Conservation (phyloP, 2,888 invertebrate species). For the Lingula anatina region DNA sequence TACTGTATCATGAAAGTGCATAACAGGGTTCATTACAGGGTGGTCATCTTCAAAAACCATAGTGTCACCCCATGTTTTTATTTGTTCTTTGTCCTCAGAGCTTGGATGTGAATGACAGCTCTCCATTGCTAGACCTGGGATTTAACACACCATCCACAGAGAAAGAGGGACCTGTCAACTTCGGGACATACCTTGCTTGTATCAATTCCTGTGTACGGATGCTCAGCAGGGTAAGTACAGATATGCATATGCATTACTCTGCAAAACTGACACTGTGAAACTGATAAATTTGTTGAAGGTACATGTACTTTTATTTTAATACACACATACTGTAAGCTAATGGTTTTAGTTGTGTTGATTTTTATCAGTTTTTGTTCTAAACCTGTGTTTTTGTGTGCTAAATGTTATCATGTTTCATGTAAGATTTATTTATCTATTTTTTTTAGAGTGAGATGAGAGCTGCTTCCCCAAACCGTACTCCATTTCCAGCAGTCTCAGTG, state of each 20-base stretch:
- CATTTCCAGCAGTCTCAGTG: too few species aligned
- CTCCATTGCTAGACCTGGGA: constrained; percentile 41
- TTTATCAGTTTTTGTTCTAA: background rate
- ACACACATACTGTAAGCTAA: background rate
- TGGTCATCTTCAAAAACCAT: too few species aligned
- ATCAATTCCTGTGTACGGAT: constrained; percentile 43
- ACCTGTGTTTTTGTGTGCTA: background rate
- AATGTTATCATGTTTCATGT: background rate
- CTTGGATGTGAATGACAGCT: constrained; percentile 47
- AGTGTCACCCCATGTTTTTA: too few species aligned
- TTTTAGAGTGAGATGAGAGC: constrained; percentile 11
- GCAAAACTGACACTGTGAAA: too few species aligned
- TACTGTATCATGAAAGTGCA: too few species aligned
- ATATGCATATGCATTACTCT: too few species aligned
- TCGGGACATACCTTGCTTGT: constrained; percentile 50
- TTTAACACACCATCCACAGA: constrained; percentile 50
- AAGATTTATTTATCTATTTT: constrained; percentile 1
- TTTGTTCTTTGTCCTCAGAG: constrained; percentile 22
- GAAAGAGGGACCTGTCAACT: constrained; percentile 42
- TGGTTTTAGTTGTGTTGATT: background rate
- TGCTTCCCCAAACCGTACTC: constrained; percentile 13
- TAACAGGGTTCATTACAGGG: too few species aligned
- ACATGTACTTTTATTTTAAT: background rate
- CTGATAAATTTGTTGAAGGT: too few species aligned
- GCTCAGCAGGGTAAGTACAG: constrained; percentile 36